These are phyloP conservation scores for Drosophila paramelanica DNA, from an alignment of 2,888 invertebrate genomes.

Conservation along the genomic window DNA sequence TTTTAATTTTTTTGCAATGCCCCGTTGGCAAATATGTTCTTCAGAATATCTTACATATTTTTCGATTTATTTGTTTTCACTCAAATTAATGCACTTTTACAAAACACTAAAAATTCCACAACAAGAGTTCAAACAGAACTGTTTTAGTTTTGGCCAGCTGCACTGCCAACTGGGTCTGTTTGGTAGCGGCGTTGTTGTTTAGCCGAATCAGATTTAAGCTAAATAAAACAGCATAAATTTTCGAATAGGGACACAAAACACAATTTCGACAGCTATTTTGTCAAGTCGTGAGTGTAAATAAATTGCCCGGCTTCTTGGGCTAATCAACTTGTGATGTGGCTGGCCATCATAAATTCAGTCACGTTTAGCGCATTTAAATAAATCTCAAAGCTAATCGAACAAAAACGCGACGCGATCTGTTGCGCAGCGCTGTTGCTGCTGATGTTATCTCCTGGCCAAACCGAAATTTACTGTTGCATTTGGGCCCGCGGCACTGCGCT, in stretches of 20 bases:
- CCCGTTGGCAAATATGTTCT: not conserved
- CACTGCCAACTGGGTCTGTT: not conserved
- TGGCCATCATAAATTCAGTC: conserved; percentile 79
- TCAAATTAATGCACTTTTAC: conserved; percentile 12
- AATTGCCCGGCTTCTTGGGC: conserved; percentile 44
- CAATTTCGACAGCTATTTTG: conserved; percentile 41
- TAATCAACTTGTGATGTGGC: conserved; percentile 50
- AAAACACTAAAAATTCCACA: conserved; percentile 45
- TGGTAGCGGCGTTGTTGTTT: conserved; percentile 14
- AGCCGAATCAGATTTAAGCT: conserved; percentile 40
- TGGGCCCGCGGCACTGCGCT: conserved; percentile 53
- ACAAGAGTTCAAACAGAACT: conserved; percentile 40
- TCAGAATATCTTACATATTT: conserved; percentile 10
- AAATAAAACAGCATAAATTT: conserved; percentile 71
- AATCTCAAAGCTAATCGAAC: conserved; percentile 49
- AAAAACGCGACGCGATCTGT: conserved; percentile 22
- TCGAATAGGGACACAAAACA: conserved; percentile 16
- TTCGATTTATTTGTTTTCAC: not conserved
- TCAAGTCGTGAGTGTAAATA: conserved; percentile 46
- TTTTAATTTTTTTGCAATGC: conserved; percentile 1
- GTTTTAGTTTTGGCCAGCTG: conserved; percentile 27
- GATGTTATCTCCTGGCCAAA: conserved; percentile 81
- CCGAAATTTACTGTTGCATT: conserved; percentile 80
- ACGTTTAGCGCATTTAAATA: conserved; percentile 80
- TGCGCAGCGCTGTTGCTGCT: conserved; percentile 12